Conservation (phyloP, 2,113 vertebrate species). For the Aspidoscelis tigris region DNA sequence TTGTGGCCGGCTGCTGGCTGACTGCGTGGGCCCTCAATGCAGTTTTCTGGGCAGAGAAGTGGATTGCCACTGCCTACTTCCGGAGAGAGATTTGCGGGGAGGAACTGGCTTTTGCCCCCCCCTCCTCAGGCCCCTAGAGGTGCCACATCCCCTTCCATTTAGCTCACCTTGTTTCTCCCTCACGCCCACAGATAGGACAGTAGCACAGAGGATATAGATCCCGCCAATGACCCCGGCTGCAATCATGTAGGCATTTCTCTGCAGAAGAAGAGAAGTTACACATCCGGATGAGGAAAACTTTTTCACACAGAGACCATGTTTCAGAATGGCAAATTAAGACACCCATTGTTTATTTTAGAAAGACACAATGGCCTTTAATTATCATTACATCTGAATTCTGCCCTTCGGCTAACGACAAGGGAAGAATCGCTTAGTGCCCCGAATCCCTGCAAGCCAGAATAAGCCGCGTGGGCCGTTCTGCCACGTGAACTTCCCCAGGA, state of each 20-base stretch:
- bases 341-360: not conserved
- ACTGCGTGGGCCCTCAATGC: no score
- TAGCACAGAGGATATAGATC: constrained; percentile 88
- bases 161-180: constrained; percentile 86
- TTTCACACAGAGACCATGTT: not conserved
- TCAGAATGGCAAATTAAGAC: not conserved
- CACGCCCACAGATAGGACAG: constrained; percentile 84
- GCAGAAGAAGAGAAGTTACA: not conserved
- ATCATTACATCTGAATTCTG: not conserved
- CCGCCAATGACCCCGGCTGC: constrained; percentile 87
- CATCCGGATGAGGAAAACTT: not conserved
- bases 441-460: not conserved
- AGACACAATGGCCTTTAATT: not conserved
- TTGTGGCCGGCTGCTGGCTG: no score
- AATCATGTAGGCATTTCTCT: constrained; percentile 89
- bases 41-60: no score
- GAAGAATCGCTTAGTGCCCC: not conserved
- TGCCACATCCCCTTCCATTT: no score
- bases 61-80: no score
- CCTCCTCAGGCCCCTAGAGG: not conserved
- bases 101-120: not conserved
- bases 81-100: no score
- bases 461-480: no score
- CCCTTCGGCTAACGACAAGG: not conserved
- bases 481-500: not conserved